Evolutionary conservation across 1,140 invertebrate genomes (phyloP).

Genomic region (Neotoxoptera formosana): DNA sequence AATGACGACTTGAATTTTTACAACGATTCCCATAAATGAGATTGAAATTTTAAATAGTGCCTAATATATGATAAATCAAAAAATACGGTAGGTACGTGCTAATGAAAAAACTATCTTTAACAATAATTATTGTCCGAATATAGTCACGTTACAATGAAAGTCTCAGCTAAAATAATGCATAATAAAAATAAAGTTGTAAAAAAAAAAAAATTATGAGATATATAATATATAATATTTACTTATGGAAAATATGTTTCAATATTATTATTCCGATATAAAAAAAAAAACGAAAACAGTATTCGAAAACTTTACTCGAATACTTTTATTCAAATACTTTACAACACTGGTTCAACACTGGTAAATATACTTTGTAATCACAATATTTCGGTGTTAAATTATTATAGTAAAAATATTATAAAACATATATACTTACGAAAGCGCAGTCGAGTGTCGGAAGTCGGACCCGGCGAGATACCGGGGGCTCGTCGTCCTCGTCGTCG

Average conservation of each 20-base stretch:
- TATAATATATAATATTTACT: not conserved
- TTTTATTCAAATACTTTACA: conserved; percentile 36
- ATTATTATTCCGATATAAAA: not conserved
- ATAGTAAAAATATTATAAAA: not conserved
- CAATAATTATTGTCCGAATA: not conserved
- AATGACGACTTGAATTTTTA: not conserved
- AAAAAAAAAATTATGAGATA: not conserved
- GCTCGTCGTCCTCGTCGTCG: not conserved
- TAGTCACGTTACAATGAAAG: not conserved
- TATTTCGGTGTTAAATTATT: not conserved
- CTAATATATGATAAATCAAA: not conserved
- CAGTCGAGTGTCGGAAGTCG: not conserved
- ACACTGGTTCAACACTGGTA: not conserved
- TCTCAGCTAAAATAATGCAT: not conserved
- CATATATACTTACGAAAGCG: not conserved
- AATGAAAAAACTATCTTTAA: not conserved
- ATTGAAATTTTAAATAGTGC: not conserved
- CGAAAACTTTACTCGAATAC: not conserved
- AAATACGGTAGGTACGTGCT: not conserved
- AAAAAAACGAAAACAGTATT: not conserved
- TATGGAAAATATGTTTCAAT: not conserved
- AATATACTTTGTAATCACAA: too few species aligned
- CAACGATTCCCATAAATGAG: not conserved
- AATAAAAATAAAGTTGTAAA: not conserved
- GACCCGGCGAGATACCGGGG: not conserved